A percentile compares a stretch with the other conserved stretches of the same genome.
Conservation (phyloP, 2,113 vertebrate species). For the Malurus cyaneus region DNA sequence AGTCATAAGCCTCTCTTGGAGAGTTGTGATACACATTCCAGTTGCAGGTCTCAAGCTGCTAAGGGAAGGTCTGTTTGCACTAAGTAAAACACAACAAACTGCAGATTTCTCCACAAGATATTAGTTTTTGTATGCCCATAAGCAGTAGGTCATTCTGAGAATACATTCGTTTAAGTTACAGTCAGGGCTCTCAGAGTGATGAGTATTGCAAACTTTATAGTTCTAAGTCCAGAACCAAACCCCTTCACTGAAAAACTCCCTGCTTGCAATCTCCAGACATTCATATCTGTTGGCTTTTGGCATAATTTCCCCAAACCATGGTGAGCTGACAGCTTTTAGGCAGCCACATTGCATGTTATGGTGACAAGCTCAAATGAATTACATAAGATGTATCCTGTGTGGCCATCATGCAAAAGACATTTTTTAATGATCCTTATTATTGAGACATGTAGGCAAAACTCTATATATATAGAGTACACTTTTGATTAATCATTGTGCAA, state of each 20-base stretch:
- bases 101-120: background rate
- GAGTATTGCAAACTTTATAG: rapidly evolving
- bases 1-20: background rate
- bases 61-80: background rate
- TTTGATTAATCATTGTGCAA: background rate
- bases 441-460: background rate
- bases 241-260: background rate
- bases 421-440: background rate
- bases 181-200: background rate
- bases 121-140: background rate
- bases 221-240: background rate
- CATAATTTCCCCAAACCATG: background rate
- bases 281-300: background rate
- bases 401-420: background rate
- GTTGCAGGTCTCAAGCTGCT: background rate
- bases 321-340: background rate
- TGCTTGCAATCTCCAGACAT: background rate
- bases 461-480: background rate
- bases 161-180: background rate
- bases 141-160: background rate
- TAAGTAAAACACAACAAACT: background rate
- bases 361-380: background rate
- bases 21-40: background rate
- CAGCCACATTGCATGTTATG: background rate
- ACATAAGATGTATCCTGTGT: background rate